Percentiles rank a stretch among this genome's conserved stretches.
phyloP scores from a whole-genome alignment of 2,888 invertebrate genomes.

The Morpho helenor region DNA sequence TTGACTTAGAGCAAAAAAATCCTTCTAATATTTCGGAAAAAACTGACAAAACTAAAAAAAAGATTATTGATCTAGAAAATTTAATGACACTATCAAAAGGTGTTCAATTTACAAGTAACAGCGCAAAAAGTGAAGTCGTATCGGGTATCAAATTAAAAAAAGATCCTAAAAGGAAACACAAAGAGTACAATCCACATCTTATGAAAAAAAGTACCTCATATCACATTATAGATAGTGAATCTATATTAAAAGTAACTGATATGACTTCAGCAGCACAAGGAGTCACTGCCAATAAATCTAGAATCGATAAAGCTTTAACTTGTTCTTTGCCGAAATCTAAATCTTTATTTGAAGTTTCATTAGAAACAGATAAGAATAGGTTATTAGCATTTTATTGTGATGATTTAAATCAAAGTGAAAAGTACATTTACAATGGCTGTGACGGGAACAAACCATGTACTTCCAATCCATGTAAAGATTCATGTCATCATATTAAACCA shows the following conservation, averaged over 20 bases:
- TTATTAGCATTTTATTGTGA: slow-evolving; percentile 45
- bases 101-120: slow-evolving; percentile 42
- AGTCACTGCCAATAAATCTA: slow-evolving; percentile 21
- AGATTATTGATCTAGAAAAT: neutral
- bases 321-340: slow-evolving; percentile 40
- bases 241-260: slow-evolving; percentile 59
- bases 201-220: slow-evolving; percentile 56
- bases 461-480: slow-evolving; percentile 4
- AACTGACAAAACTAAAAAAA: slow-evolving; percentile 2
- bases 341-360: slow-evolving; percentile 41
- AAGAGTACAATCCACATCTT: slow-evolving; percentile 37
- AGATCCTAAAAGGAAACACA: slow-evolving; percentile 38
- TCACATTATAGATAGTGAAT: slow-evolving; percentile 61
- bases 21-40: neutral
- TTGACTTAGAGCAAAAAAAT: no score
- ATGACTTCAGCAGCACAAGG: slow-evolving; percentile 51
- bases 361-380: slow-evolving; percentile 35
- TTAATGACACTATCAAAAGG: slow-evolving; percentile 32
- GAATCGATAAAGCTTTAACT: slow-evolving; percentile 31
- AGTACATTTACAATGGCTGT: slow-evolving; percentile 7
- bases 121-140: slow-evolving; percentile 30
- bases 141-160: slow-evolving; percentile 46
- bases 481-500: slow-evolving; percentile 2
- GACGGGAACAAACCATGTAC: slow-evolving; percentile 3
- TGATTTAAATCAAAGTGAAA: slow-evolving; percentile 21